These are phyloP conservation scores for Henricia sp. DNA, from an alignment of 53 echinoderm and acorn worm species.

Conservation along the genomic window DNA sequence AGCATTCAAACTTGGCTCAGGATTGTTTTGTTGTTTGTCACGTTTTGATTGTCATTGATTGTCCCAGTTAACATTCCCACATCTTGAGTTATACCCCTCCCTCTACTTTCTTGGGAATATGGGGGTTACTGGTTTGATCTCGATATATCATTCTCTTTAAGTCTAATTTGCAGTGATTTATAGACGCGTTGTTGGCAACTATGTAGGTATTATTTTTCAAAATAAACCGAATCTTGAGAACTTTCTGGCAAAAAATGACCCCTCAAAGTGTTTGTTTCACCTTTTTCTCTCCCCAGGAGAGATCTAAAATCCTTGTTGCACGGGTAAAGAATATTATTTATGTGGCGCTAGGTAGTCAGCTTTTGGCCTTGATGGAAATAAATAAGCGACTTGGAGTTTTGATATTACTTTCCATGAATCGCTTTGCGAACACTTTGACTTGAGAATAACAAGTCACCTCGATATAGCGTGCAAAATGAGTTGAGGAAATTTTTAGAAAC, in stretches of 20 bases:
- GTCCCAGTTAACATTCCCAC: slow-evolving; percentile 2
- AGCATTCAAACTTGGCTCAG: too few species aligned
- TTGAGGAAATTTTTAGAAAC: too few species aligned
- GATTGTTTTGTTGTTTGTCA: too few species aligned
- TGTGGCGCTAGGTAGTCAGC: neutral
- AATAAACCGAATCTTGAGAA: neutral
- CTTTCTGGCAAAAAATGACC: neutral
- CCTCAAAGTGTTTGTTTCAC: slow-evolving; percentile 22
- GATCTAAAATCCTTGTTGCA: neutral
- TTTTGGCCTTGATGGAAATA: neutral
- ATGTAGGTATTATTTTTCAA: slow-evolving; percentile 13
- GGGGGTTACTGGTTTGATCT: neutral
- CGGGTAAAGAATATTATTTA: neutral
- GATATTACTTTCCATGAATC: too few species aligned
- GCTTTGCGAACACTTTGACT: too few species aligned
- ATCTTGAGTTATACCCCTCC: slow-evolving; percentile 1
- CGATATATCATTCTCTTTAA: neutral
- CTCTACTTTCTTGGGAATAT: neutral
- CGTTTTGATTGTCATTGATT: too few species aligned
- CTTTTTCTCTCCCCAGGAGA: neutral
- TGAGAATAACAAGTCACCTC: too few species aligned
- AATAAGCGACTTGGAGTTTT: neutral
- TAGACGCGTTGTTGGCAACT: neutral
- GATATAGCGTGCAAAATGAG: too few species aligned
- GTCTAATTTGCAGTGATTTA: slow-evolving; percentile 42